Evolutionary conservation across 2,888 invertebrate species (phyloP), one percentile per base, ranked within the genome.

Genomic region (Limnephilus auricula): DNA sequence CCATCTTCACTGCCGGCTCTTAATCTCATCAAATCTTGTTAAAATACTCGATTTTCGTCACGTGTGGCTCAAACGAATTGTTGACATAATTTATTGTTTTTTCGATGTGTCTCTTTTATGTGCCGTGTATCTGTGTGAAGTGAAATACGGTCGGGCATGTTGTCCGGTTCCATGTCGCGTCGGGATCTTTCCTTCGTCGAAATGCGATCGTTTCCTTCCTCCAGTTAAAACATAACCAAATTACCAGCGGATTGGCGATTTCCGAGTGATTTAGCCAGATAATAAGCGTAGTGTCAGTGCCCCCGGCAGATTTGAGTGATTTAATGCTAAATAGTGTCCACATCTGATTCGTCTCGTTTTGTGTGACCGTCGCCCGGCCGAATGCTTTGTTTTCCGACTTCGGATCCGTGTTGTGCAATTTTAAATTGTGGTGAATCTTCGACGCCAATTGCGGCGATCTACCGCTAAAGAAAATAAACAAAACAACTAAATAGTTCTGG

Each of bases 21-120:
- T 40, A 83, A 88, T 92, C 92, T 91, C 92, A 89, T 92, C 25
- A 65, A 65, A 65, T 65, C 65, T 65, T 25, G 65, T 65, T 65
- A n/a, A 65, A 65, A 65, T 65, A 65, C 65, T 65, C 65, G 65
- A 65, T 65, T 65, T 65, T 65, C 65, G 89, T 89, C 90, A 89
- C 86, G 84, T 65, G 89, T 89, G 87, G 88, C 91, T 91, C 89
- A 79, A 85, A 91, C 82, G 89, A 91, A 92, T 92, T 92, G 92
- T 92, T 92, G 92, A 92, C 92, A 92, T 92, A 91, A 91, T 91
- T 92, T 92, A 92, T 92, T 92, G 92, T 92, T 92, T 92, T 92
- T 92, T 91, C 90, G 89, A 92, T 92, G 89, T 92, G 92, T 92
- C 90, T 90, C 89, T 90, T 90, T 90, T 92, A 89, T 92, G 91